Evolutionary conservation across 1,140 invertebrate species (phyloP), one percentile per base, ranked within the genome.

Genomic region (Yoshiicerus persimilis): DNA sequence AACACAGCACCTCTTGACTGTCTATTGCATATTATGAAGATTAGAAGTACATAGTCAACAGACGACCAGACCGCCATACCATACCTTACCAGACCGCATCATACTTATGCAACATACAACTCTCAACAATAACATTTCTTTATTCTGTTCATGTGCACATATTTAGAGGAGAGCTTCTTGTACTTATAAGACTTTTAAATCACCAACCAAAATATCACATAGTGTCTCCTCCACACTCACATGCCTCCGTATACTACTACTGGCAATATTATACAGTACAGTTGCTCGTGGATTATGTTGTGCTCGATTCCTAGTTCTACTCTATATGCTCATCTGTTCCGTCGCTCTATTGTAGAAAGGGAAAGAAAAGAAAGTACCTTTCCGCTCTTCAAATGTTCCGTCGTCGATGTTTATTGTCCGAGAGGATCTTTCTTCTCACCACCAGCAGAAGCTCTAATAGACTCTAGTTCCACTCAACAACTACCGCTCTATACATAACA

Each of bases 371-470:
- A 80, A 77, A 77, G 27, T 77, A 77, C 27, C 27, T 30, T 66
- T 66, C 27, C 30, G 34, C 32, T 36, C 30, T 80, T 34, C 75
- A 80, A 80, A 80, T 80, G 75, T 80, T 80, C 32, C 75, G 32
- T 80, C 32, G 75, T 80, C 32, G 75, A 80, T 80, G 75, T 80
- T 80, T 80, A 80, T 80, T 80, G 75, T 80, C 32, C 75, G 30
- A 34, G 32, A 80, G 32, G 75, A 80, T 80, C 75, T 80, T 70
- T 70, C 66, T 70, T 27, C 25, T 13, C 30, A 70, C 47, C 30
- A 70, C 25, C 66, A 30, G 25, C 25, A 4, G 27, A 25, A 4
- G 27, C 66, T 70, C 25, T 70, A 70, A 70, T 30, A 70, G 66
- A 30, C 25, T 70, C 25, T 30, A 70, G 66, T 30, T 70, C 30